Evolutionary conservation across 1,140 invertebrate genomes (phyloP).

Genomic region (Drosophila ohnishii): DNA sequence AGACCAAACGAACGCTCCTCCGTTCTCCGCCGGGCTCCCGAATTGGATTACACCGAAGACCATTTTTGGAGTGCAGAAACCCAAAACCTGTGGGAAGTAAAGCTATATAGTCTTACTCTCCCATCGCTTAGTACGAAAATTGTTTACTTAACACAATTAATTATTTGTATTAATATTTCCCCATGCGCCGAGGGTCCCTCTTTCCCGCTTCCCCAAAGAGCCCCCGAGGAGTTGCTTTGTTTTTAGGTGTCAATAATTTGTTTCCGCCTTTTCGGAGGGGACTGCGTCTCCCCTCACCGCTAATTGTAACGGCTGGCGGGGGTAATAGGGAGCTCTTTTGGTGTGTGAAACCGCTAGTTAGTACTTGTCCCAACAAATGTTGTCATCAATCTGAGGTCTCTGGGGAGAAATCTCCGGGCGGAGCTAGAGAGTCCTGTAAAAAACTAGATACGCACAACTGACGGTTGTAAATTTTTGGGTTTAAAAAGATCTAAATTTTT

Average conservation of each 20-base stretch:
- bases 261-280: slow-evolving; percentile 38
- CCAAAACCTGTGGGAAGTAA: slow-evolving; percentile 79
- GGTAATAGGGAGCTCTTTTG: slow-evolving; percentile 12
- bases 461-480: slow-evolving; percentile 56
- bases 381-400: slow-evolving; percentile 66
- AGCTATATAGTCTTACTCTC: slow-evolving; percentile 57
- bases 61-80: slow-evolving; percentile 55
- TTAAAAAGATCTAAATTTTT: background rate
- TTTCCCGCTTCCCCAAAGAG: background rate
- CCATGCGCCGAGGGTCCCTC: slow-evolving; percentile 12
- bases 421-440: slow-evolving; percentile 53
- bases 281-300: slow-evolving; percentile 19
- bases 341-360: slow-evolving; percentile 77
- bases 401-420: background rate
- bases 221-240: slow-evolving; percentile 20
- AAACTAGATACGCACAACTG: slow-evolving; percentile 52
- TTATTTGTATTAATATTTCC: slow-evolving; percentile 73
- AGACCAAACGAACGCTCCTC: slow-evolving; percentile 20
- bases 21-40: slow-evolving; percentile 16
- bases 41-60: slow-evolving; percentile 66
- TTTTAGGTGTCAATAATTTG: slow-evolving; percentile 69
- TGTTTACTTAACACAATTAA: slow-evolving; percentile 73
- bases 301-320: slow-evolving; percentile 49
- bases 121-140: slow-evolving; percentile 38
- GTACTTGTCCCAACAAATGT: slow-evolving; percentile 77